These are phyloP conservation scores for Amphipyra berbera DNA, from an alignment of 2,888 invertebrate genomes.

Conservation along the genomic window DNA sequence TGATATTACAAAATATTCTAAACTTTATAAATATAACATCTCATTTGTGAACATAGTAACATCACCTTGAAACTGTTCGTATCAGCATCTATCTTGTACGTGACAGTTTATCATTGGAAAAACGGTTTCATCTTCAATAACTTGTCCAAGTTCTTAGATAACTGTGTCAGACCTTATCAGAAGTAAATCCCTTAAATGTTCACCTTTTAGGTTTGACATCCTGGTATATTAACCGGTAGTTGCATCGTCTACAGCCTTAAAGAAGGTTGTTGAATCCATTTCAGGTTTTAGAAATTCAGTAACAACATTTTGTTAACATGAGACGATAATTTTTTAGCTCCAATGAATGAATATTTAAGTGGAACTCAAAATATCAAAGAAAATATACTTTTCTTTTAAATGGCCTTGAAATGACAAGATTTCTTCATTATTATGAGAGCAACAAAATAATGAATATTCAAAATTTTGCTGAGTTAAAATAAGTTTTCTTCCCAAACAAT, in stretches of 20 bases:
- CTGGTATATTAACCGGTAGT: slow-evolving; percentile 10
- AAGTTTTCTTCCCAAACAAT: too few relatives aligned
- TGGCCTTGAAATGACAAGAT: too few relatives aligned
- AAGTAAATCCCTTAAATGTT: slow-evolving; percentile 40
- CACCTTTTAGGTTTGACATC: slow-evolving; percentile 12
- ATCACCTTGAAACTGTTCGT: slow-evolving; percentile 61
- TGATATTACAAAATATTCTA: slow-evolving; percentile 8
- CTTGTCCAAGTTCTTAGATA: slow-evolving; percentile 49
- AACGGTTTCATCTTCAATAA: slow-evolving; percentile 59
- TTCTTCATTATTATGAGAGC: too few relatives aligned
- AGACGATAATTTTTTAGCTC: too few relatives aligned
- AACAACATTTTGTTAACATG: too few relatives aligned
- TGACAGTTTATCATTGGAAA: slow-evolving; percentile 69
- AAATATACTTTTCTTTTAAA: too few relatives aligned
- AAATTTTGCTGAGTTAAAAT: too few relatives aligned
- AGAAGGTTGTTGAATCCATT: too few relatives aligned
- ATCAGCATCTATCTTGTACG: slow-evolving; percentile 64
- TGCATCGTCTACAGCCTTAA: not conserved
- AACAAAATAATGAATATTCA: too few relatives aligned
- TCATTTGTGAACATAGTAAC: slow-evolving; percentile 37
- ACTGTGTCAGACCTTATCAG: slow-evolving; percentile 53
- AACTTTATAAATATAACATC: slow-evolving; percentile 17
- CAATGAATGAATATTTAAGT: too few relatives aligned
- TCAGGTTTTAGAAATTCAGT: too few relatives aligned
- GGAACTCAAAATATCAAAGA: too few relatives aligned